phyloP scores from a whole-genome alignment of 1,140 invertebrate species.

The Metopolophium dirhodum region DNA sequence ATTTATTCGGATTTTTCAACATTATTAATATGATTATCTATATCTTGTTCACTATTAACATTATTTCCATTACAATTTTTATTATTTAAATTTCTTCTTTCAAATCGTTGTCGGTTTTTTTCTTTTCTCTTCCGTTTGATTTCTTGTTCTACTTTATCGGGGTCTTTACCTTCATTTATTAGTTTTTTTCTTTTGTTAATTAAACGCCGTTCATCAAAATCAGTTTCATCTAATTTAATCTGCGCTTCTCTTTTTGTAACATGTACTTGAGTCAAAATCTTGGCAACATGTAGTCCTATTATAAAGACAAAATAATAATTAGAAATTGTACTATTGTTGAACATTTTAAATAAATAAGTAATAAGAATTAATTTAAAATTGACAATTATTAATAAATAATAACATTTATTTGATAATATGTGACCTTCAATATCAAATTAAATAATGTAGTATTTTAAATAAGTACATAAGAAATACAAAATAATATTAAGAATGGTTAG shows the following conservation, averaged over 20 bases:
- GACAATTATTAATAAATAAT: neutral
- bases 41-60: neutral
- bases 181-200: conserved; percentile 89
- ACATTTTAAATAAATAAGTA: neutral
- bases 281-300: conserved; percentile 80
- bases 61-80: neutral
- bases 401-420: neutral
- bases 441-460: no score
- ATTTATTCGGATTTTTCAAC: neutral
- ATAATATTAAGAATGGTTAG: no score
- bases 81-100: conserved; percentile 30
- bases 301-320: conserved; percentile 57
- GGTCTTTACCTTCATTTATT: conserved; percentile 83
- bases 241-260: conserved; percentile 90
- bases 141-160: conserved; percentile 73
- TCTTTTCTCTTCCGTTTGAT: conserved; percentile 50
- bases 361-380: neutral
- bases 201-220: conserved; percentile 87
- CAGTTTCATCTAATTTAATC: conserved; percentile 87
- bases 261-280: conserved; percentile 89
- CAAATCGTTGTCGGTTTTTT: conserved; percentile 32
- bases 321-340: neutral
- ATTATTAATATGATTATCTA: neutral
- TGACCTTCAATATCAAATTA: no score
- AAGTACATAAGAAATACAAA: no score